Percentiles rank a stretch among this genome's conserved stretches.
Evolutionary conservation across 1,140 invertebrate species (phyloP).

Genomic region (Drosophila novamexicana): DNA sequence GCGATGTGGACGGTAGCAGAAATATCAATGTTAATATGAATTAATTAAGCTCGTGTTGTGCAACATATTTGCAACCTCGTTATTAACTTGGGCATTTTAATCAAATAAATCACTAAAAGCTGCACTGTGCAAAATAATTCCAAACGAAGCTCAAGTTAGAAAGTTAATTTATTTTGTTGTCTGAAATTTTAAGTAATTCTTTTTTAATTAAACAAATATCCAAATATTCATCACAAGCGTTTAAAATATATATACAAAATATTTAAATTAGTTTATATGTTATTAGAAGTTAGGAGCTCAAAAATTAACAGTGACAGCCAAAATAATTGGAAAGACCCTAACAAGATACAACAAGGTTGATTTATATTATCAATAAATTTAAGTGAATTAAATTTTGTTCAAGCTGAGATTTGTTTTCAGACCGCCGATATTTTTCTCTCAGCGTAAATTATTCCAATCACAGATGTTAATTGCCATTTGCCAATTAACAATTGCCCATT

Average conservation of each 20-base stretch:
- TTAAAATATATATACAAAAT: neutral
- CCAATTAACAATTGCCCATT: slow-evolving; percentile 15
- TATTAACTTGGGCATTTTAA: slow-evolving; percentile 9
- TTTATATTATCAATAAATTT: too few relatives aligned
- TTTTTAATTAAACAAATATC: too few relatives aligned
- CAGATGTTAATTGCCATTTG: slow-evolving; percentile 6
- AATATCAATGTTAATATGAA: slow-evolving; percentile 41
- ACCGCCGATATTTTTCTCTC: neutral
- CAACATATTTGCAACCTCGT: slow-evolving; percentile 18
- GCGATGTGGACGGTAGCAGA: slow-evolving; percentile 33
- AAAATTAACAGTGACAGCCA: too few relatives aligned
- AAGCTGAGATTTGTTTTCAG: too few relatives aligned
- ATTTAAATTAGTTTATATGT: neutral
- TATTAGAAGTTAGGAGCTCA: too few relatives aligned
- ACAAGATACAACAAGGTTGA: too few relatives aligned
- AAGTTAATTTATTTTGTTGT: too few relatives aligned
- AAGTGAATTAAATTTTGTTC: too few relatives aligned
- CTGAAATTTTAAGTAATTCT: too few relatives aligned
- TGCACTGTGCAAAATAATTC: neutral
- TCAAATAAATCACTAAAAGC: slow-evolving; percentile 12
- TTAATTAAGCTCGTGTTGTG: slow-evolving; percentile 45
- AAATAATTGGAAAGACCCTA: too few relatives aligned
- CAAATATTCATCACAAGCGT: too few relatives aligned
- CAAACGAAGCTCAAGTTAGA: neutral
- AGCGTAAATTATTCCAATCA: slow-evolving; percentile 18